These are phyloP conservation scores for Sesia apiformis DNA, from an alignment of 2,888 invertebrate species.

Conservation along the genomic window DNA sequence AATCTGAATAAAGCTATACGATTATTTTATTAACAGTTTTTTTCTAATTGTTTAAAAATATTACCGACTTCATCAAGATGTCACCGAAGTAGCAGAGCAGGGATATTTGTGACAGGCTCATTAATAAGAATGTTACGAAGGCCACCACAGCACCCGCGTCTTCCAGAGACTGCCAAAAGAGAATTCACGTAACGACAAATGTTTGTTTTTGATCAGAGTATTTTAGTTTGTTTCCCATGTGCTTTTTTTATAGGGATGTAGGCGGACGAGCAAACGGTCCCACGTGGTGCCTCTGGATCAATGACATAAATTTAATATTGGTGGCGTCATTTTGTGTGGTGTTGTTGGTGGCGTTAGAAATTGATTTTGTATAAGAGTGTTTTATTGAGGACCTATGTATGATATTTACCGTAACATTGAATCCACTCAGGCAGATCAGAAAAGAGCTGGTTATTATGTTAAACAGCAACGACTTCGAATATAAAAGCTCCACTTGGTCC, in stretches of 20 bases:
- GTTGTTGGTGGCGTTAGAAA: too few relatives aligned
- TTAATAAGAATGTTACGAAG: conserved; percentile 34
- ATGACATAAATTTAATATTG: not conserved
- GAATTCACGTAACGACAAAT: not conserved
- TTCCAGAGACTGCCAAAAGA: conserved; percentile 26
- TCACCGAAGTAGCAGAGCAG: conserved; percentile 49
- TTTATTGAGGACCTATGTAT: too few relatives aligned
- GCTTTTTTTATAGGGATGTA: not conserved
- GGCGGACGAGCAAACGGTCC: too few relatives aligned
- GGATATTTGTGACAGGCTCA: conserved; percentile 42
- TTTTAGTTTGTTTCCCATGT: not conserved
- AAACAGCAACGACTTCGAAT: conserved; percentile 38
- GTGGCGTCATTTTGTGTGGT: too few relatives aligned
- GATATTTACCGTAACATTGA: conserved; percentile 41
- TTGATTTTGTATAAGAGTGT: too few relatives aligned
- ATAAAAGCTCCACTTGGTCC: conserved; percentile 33
- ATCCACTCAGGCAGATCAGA: conserved; percentile 48
- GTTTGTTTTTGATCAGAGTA: not conserved
- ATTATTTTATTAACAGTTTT: too few relatives aligned
- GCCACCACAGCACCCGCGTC: conserved; percentile 25
- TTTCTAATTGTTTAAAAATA: conserved; percentile 4
- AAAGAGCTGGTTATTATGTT: conserved; percentile 46
- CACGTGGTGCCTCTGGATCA: not conserved
- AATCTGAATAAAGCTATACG: too few relatives aligned
- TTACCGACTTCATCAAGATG: conserved; percentile 45